Evolutionary conservation across 2,888 invertebrate species (phyloP).

Genomic region (Allacma fusca): DNA sequence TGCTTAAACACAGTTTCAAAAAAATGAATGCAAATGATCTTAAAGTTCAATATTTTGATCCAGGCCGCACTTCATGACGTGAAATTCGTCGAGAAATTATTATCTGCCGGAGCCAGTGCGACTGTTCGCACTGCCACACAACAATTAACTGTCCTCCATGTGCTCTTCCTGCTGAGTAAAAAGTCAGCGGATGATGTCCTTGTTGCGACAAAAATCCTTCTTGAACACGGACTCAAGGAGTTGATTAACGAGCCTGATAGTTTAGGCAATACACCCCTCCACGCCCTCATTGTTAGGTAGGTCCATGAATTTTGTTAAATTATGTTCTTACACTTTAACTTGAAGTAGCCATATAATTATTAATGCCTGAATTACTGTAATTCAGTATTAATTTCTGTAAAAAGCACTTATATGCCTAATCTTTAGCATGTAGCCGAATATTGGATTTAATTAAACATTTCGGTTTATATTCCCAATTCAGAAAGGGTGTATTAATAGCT

Average conservation of each 20-base stretch:
- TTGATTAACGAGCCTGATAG: constrained; percentile 77
- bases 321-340: neutral
- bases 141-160: constrained; percentile 75
- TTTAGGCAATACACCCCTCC: constrained; percentile 77
- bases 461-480: too few relatives aligned
- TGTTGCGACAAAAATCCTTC: constrained; percentile 73
- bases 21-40: constrained; percentile 3
- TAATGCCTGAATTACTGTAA: too few relatives aligned
- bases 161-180: constrained; percentile 74
- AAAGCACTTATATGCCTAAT: too few relatives aligned
- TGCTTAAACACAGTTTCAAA: neutral
- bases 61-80: constrained; percentile 74
- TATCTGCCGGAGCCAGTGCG: constrained; percentile 66
- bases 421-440: too few relatives aligned
- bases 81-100: constrained; percentile 73
- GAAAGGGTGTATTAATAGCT: too few relatives aligned
- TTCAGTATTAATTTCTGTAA: too few relatives aligned
- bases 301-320: too few relatives aligned
- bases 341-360: too few relatives aligned
- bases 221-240: constrained; percentile 76
- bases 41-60: neutral
- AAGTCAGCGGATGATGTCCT: constrained; percentile 77
- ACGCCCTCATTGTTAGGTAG: constrained; percentile 69
- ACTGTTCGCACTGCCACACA: constrained; percentile 75
- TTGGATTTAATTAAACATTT: too few relatives aligned